A percentile compares a stretch with the other conserved stretches of the same genome.
These are phyloP conservation scores for Echiichthys vipera DNA, from an alignment of 2,797 vertebrate species.

Conservation along the genomic window DNA sequence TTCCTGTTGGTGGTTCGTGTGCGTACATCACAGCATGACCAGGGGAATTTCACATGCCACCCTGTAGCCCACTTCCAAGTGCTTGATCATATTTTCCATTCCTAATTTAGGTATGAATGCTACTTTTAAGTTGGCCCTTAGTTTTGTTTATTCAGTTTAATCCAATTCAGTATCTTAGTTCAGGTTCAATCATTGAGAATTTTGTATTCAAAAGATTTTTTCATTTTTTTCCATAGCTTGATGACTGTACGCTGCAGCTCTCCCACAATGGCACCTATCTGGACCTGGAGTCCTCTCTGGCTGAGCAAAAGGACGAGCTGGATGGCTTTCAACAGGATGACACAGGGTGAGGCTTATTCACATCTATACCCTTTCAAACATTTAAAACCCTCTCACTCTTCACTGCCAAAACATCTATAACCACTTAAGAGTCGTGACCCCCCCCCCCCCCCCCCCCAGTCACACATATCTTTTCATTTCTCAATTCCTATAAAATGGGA, in stretches of 20 bases:
- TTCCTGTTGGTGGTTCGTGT: slow-evolving; percentile 51
- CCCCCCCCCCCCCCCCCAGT: neutral
- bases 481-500: slow-evolving; percentile 57
- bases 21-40: slow-evolving; percentile 30
- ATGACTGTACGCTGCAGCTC: slow-evolving; percentile 94
- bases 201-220: slow-evolving; percentile 7
- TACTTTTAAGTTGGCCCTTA: slow-evolving; percentile 5
- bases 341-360: slow-evolving; percentile 86
- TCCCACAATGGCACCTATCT: slow-evolving; percentile 95
- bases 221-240: slow-evolving; percentile 83
- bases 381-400: neutral
- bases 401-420: slow-evolving; percentile 33
- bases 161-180: neutral
- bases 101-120: slow-evolving; percentile 20
- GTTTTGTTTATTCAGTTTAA: neutral
- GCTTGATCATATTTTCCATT: slow-evolving; percentile 45
- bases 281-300: slow-evolving; percentile 95
- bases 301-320: slow-evolving; percentile 93
- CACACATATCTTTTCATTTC: slow-evolving; percentile 30
- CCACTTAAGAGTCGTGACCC: slow-evolving; percentile 2
- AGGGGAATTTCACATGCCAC: slow-evolving; percentile 22
- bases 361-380: slow-evolving; percentile 15
- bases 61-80: slow-evolving; percentile 1
- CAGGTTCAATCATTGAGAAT: neutral
- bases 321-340: slow-evolving; percentile 95